phyloP scores from a whole-genome alignment of 2,113 vertebrate genomes.

The Barbus barbus region DNA sequence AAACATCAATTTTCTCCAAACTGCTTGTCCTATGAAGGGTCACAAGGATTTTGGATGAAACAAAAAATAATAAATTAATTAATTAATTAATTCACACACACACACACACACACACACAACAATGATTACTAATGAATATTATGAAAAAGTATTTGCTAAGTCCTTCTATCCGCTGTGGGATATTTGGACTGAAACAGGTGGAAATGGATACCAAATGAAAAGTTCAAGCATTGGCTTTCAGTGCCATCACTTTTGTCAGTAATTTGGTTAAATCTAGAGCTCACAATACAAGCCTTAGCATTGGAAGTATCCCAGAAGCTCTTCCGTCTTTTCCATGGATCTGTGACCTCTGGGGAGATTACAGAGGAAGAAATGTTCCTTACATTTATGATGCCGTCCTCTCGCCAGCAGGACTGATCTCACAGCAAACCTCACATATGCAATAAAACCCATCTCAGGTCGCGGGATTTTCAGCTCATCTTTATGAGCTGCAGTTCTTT shows the following conservation, averaged over 20 bases:
- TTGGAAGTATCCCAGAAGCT: conserved; percentile 47
- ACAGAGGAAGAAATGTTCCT: conserved; percentile 51
- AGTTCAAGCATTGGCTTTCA: neutral
- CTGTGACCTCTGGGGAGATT: conserved; percentile 36
- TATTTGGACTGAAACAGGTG: neutral
- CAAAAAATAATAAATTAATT: too few species aligned
- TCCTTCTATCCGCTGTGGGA: neutral
- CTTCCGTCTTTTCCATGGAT: conserved; percentile 54
- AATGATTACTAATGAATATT: neutral
- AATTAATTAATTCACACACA: too few species aligned
- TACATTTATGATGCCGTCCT: conserved; percentile 43
- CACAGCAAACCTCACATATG: conserved; percentile 40
- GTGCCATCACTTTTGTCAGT: neutral
- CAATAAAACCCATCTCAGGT: conserved; percentile 48
- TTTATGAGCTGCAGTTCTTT: conserved; percentile 31
- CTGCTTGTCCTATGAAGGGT: too few species aligned
- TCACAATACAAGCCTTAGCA: conserved; percentile 12
- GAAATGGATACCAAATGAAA: neutral
- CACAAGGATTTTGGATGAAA: too few species aligned
- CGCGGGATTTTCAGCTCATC: conserved; percentile 26
- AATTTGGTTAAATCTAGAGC: conserved; percentile 40
- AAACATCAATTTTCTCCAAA: too few species aligned
- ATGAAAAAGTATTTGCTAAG: neutral
- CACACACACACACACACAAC: too few species aligned
- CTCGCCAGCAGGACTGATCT: conserved; percentile 45